Evolutionary conservation across 2,113 vertebrate species (phyloP).

Genomic region (Piaya cayana): DNA sequence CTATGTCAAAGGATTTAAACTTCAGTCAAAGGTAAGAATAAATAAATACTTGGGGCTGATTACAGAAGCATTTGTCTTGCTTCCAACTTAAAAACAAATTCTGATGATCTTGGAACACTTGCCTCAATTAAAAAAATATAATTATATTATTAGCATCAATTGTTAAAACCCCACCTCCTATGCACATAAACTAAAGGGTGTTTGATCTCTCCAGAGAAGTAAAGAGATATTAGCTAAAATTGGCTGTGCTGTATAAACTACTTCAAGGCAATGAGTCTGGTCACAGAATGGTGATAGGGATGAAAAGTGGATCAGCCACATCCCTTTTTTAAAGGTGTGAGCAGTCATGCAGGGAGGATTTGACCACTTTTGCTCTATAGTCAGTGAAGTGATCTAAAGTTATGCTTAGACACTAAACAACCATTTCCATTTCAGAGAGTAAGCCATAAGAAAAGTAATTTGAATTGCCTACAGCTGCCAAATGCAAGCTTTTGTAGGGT

Average conservation of each 20-base stretch:
- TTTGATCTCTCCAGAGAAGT: neutral
- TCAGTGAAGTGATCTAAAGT: neutral
- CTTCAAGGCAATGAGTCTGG: neutral
- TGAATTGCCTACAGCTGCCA: neutral
- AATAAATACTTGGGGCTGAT: neutral
- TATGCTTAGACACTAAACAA: neutral
- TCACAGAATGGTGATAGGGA: neutral
- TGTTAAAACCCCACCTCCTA: rapidly evolving
- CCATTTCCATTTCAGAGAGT: neutral
- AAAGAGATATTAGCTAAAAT: neutral
- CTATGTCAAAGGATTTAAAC: neutral
- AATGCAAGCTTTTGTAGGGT: neutral
- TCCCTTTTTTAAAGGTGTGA: neutral
- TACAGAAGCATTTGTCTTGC: neutral
- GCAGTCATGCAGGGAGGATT: neutral
- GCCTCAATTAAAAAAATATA: neutral
- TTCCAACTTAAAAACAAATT: neutral
- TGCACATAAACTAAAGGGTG: neutral
- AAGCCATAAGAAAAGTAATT: neutral
- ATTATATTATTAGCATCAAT: neutral
- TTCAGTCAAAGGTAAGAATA: neutral
- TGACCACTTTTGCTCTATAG: neutral
- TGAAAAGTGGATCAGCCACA: neutral
- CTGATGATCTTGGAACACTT: neutral
- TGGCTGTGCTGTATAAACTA: neutral